A percentile compares a stretch with the other conserved stretches of the same genome.
phyloP scores from a whole-genome alignment of 2,888 invertebrate species.

The Liopterus haemorrhoidalis region DNA sequence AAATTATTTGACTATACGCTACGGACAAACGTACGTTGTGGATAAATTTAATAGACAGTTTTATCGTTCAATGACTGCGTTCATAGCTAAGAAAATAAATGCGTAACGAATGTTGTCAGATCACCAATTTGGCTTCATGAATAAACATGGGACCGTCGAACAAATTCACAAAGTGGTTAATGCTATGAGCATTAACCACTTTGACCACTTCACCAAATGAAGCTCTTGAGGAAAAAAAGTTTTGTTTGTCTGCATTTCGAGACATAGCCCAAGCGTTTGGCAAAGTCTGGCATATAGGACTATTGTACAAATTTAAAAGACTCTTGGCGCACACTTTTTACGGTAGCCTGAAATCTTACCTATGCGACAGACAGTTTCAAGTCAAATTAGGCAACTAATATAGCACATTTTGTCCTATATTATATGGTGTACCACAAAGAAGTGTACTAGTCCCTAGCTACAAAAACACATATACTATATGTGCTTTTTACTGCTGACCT shows the following conservation, averaged over 20 bases:
- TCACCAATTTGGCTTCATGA: conserved; percentile 18
- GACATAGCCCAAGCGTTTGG: conserved; percentile 33
- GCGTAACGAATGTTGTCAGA: conserved; percentile 15
- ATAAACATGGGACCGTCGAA: conserved; percentile 24
- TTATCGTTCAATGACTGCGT: too few species aligned
- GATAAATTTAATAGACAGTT: too few species aligned
- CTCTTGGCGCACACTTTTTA: conserved; percentile 13
- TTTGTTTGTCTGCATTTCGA: conserved; percentile 28
- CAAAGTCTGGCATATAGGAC: conserved; percentile 30
- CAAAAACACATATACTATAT: too few species aligned
- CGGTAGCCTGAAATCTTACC: conserved; percentile 23
- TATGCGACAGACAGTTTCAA: conserved; percentile 12
- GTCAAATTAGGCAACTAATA: neutral
- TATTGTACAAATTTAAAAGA: conserved; percentile 26
- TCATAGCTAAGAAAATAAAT: too few species aligned
- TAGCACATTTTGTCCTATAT: conserved; percentile 17
- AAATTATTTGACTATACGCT: too few species aligned
- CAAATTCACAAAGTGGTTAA: conserved; percentile 26
- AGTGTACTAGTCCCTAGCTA: conserved; percentile 27
- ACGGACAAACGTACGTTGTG: too few species aligned
- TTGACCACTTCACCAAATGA: too few species aligned
- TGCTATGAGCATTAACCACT: too few species aligned
- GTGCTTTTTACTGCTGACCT: too few species aligned
- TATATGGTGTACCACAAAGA: conserved; percentile 28
- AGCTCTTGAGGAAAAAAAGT: conserved; percentile 23